Evolutionary conservation across 2,113 vertebrate genomes (phyloP).

Genomic region (Aphelocoma coerulescens): DNA sequence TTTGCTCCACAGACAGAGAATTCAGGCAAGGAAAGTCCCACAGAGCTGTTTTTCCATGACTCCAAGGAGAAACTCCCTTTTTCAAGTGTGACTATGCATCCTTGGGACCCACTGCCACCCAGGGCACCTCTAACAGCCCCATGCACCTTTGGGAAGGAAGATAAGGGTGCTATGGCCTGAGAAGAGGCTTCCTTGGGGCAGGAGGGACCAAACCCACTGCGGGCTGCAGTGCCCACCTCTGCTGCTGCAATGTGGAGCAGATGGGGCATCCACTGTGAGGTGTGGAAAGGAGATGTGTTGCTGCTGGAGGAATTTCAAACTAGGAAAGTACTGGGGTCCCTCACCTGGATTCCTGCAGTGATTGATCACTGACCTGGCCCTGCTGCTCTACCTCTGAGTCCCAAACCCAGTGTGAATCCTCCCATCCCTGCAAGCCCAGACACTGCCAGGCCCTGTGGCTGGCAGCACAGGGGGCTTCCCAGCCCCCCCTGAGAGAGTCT

Average conservation of each 20-base stretch:
- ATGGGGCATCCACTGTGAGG: neutral
- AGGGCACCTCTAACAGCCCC: neutral
- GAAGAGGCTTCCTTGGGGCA: neutral
- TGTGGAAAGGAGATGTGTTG: neutral
- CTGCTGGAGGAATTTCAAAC: neutral
- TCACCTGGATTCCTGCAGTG: neutral
- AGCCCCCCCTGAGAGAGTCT: neutral
- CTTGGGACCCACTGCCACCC: neutral
- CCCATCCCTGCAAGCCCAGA: neutral
- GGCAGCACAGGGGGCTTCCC: neutral
- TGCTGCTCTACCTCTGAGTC: neutral
- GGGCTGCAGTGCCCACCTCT: neutral
- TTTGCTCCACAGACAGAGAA: neutral
- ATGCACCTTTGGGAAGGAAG: neutral
- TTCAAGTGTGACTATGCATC: accelerated
- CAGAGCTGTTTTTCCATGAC: neutral
- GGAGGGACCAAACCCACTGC: neutral
- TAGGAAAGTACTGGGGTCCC: neutral
- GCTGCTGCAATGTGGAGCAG: neutral
- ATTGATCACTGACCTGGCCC: neutral
- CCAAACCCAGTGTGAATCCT: neutral
- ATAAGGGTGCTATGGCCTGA: neutral
- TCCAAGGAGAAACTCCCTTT: neutral
- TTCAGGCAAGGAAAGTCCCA: neutral
- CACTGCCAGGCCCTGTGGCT: neutral